These are phyloP conservation scores for Spilarctia lutea DNA, from an alignment of 2,888 invertebrate species.

Conservation along the genomic window DNA sequence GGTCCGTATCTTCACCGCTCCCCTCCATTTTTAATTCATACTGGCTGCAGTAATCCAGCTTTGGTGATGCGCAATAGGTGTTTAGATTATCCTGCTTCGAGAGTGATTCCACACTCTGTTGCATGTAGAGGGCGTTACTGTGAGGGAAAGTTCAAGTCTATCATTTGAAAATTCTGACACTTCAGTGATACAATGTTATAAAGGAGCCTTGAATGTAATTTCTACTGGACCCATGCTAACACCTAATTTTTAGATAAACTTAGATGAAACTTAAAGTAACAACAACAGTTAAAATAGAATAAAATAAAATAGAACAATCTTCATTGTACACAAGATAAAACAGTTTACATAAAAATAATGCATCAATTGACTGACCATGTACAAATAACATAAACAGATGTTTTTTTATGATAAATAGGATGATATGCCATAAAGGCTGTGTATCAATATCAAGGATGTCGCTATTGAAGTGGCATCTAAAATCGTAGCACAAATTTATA, in stretches of 20 bases:
- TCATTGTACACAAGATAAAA: no score
- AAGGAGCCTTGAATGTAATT: neutral
- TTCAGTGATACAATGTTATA: neutral
- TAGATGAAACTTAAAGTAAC: neutral
- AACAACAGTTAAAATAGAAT: no score
- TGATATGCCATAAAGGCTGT: no score
- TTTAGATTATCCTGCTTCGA: slow-evolving; percentile 77
- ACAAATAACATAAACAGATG: no score
- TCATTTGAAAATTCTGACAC: neutral
- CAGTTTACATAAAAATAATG: no score
- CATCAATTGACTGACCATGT: no score
- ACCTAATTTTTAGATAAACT: neutral
- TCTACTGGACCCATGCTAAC: neutral
- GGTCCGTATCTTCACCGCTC: slow-evolving; percentile 87
- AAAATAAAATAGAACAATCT: no score
- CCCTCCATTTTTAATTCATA: slow-evolving; percentile 84
- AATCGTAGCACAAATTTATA: no score
- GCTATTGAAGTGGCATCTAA: neutral
- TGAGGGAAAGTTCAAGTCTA: neutral
- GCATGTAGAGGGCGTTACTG: slow-evolving; percentile 73
- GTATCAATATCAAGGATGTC: no score
- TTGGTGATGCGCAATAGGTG: slow-evolving; percentile 74
- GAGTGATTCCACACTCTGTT: slow-evolving; percentile 75
- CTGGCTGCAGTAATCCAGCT: slow-evolving; percentile 82
- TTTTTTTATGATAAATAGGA: no score